phyloP scores from a whole-genome alignment of 1,140 invertebrate species.

The Geopemphigus sp. region DNA sequence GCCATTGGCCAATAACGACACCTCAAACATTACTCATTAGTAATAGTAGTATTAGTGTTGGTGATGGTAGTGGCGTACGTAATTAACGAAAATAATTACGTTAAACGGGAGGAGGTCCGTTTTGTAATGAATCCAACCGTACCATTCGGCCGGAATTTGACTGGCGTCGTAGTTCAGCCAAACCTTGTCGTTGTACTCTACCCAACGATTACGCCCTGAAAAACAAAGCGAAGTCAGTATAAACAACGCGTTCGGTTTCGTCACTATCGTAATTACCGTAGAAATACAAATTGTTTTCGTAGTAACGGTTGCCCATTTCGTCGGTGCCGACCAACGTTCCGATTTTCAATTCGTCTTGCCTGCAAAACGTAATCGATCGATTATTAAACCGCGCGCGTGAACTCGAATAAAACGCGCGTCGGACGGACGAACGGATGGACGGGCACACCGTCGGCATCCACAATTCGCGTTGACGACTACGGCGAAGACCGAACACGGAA shows the following conservation, averaged over 20 bases:
- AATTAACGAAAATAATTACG: too few species aligned
- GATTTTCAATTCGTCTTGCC: constrained; percentile 82
- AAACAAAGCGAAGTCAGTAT: background rate
- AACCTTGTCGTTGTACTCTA: constrained; percentile 76
- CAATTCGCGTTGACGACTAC: too few species aligned
- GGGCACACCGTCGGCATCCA: too few species aligned
- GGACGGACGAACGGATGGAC: too few species aligned
- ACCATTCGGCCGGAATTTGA: constrained; percentile 91
- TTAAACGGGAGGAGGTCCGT: constrained; percentile 71
- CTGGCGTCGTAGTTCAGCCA: constrained; percentile 89
- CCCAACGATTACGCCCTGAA: constrained; percentile 85
- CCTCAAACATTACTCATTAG: too few species aligned
- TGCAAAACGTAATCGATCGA: constrained; percentile 56
- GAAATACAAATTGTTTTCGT: constrained; percentile 86
- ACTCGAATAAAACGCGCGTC: too few species aligned
- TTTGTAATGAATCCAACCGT: constrained; percentile 81
- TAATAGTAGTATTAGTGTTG: too few species aligned
- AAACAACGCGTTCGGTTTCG: too few species aligned
- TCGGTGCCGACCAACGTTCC: constrained; percentile 89
- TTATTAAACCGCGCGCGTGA: too few species aligned
- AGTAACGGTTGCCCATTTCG: constrained; percentile 96
- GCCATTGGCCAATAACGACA: too few species aligned
- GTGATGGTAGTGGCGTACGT: too few species aligned
- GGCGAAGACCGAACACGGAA: too few species aligned
- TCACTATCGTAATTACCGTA: constrained; percentile 61